Conservation (phyloP, 37 sponge, comb jelly and placozoan genomes). For the Bolinopsis microptera region DNA sequence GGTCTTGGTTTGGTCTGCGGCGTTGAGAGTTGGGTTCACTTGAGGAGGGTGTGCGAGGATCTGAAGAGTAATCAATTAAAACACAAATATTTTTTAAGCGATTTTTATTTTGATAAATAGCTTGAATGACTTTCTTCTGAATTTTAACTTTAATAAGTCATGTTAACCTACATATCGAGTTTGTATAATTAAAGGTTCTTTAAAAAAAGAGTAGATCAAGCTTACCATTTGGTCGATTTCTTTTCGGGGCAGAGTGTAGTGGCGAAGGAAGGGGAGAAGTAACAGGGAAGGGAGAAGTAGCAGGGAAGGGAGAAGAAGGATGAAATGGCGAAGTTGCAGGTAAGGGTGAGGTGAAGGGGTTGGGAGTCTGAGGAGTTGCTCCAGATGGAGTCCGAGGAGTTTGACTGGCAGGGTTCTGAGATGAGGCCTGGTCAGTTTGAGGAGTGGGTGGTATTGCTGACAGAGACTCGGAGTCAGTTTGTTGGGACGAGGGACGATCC, state of each 20-base stretch:
- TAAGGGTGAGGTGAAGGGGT: constrained; percentile 66
- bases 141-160: not conserved
- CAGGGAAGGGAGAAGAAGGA: constrained; percentile 44
- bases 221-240: not conserved
- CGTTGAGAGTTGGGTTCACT: constrained; percentile 50
- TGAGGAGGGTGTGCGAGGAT: constrained; percentile 25
- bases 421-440: not conserved
- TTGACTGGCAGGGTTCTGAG: constrained; percentile 19
- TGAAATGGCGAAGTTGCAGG: constrained; percentile 54
- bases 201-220: too few relatives aligned
- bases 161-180: too few relatives aligned
- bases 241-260: constrained; percentile 10
- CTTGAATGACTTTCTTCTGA: not conserved
- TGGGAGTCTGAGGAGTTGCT: constrained; percentile 15
- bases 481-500: not conserved
- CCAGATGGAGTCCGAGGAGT: not conserved
- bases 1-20: not conserved
- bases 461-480: constrained; percentile 22
- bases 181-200: too few relatives aligned
- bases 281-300: constrained; percentile 36
- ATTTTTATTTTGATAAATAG: too few relatives aligned
- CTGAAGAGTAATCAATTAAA: not conserved
- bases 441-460: constrained; percentile 30
- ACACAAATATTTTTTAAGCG: not conserved
- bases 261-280: constrained; percentile 41